phyloP scores from a whole-genome alignment of 2,797 vertebrate species.

The Poecilia picta region DNA sequence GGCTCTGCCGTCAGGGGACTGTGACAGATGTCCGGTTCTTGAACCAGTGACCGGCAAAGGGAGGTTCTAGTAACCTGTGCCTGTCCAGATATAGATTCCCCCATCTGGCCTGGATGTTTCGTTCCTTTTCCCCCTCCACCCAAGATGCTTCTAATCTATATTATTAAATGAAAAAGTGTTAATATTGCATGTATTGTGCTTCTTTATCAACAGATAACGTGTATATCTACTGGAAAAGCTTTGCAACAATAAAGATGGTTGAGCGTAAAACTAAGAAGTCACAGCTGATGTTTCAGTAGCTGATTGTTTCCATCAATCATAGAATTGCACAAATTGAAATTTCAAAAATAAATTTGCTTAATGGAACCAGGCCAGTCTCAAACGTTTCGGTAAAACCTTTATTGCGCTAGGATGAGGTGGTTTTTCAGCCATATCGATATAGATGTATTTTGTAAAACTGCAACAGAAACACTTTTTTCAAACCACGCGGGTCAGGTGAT shows the following conservation, averaged over 20 bases:
- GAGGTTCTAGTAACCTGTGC: constrained; percentile 68
- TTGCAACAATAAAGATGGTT: background rate
- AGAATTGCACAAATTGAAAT: too few species aligned
- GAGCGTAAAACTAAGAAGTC: background rate
- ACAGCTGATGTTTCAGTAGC: background rate
- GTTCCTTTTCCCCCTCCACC: constrained; percentile 9
- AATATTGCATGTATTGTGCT: background rate
- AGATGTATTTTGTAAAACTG: too few species aligned
- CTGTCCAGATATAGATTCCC: constrained; percentile 64
- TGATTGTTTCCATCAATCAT: too few species aligned
- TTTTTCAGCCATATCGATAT: too few species aligned
- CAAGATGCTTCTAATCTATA: constrained; percentile 43
- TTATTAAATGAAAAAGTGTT: constrained; percentile 20
- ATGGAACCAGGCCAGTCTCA: too few species aligned
- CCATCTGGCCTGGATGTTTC: constrained; percentile 74
- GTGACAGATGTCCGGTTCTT: constrained; percentile 85
- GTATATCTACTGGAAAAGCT: background rate
- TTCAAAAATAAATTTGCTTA: too few species aligned
- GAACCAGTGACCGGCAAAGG: constrained; percentile 61
- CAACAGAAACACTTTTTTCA: too few species aligned
- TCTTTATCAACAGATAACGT: background rate
- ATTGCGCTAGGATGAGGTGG: too few species aligned
- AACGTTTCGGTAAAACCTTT: too few species aligned
- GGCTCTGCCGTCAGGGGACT: constrained; percentile 75
- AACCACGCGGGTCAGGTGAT: too few species aligned